Evolutionary conservation across 2,888 invertebrate species (phyloP).

Genomic region (Empis stercorea): DNA sequence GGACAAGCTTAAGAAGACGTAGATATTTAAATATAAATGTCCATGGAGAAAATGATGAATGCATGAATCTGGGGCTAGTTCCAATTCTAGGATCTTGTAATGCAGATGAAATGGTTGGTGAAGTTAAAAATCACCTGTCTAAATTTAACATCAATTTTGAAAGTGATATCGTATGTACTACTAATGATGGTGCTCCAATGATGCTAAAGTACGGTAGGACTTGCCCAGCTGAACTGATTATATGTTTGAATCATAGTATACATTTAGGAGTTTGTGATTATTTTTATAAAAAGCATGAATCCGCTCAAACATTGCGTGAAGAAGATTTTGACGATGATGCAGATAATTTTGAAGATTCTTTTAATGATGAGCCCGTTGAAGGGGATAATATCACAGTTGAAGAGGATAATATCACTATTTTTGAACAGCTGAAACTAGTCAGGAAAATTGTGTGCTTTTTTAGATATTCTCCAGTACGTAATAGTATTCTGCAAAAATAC

Average conservation of each 20-base stretch:
- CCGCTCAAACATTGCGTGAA: slow-evolving; percentile 1
- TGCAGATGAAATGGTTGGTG: slow-evolving; percentile 1
- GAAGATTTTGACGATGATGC: not conserved
- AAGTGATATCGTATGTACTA: slow-evolving; percentile 1
- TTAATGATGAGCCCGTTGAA: not conserved
- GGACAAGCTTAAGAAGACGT: slow-evolving; percentile 1
- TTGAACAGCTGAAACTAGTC: slow-evolving; percentile 1
- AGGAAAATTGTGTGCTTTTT: slow-evolving; percentile 1
- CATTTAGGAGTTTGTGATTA: slow-evolving; percentile 2
- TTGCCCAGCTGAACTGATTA: slow-evolving; percentile 1
- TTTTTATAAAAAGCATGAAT: slow-evolving; percentile 3
- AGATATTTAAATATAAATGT: slow-evolving; percentile 2
- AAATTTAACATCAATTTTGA: slow-evolving; percentile 1
- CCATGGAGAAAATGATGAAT: slow-evolving; percentile 1
- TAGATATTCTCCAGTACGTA: not conserved
- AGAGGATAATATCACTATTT: slow-evolving; percentile 1
- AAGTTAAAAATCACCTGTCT: slow-evolving; percentile 3
- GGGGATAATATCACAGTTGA: not conserved
- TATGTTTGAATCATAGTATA: slow-evolving; percentile 1
- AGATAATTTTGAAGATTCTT: slow-evolving; percentile 1
- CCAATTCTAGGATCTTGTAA: slow-evolving; percentile 2
- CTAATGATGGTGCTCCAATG: slow-evolving; percentile 2
- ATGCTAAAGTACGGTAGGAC: not conserved
- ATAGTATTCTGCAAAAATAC: not conserved
- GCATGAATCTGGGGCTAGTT: slow-evolving; percentile 3